Base-by-base conservation (phyloP, 2,113 vertebrate genomes). In the Columba livia region DNA sequence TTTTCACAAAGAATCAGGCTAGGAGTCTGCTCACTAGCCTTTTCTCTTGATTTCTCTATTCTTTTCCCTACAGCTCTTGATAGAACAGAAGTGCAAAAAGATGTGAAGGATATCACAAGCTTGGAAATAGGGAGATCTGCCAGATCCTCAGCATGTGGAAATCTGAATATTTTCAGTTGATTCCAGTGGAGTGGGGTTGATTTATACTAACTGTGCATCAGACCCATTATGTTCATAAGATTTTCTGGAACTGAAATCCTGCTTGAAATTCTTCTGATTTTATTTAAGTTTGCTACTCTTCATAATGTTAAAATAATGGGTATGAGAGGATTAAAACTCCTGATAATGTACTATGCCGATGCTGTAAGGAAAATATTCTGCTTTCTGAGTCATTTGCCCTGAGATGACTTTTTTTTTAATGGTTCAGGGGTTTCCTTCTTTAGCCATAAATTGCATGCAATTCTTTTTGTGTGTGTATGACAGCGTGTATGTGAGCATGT, bases 381-480 rank as follows among this genome's bases (percentile, higher is more conserved):
- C 85, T 96, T 94, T 94, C 95, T 97, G 97, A 96, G 58, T 96
- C 95, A 97, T 44, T 95, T 89, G 95, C 82, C 88, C 94, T 87
- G 81, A 85, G 87, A 81, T 94, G 89, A 79, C 94, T 96, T 96
- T 93, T 11, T 51, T 85, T 42, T 44, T 80, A 84, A 31, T 64
- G 64, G 91, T 64, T 82, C 53, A 87, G 91, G 74, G 96, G 94
- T 97, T 98, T 97, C 97, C 97, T 97, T 90, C 96, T 97, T 97
- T 97, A 82, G 82, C 96, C 96, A 95, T 97, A 98, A 98, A 98
- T 97, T 88, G 90, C 97, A 98, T 97, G 95, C 97, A 97, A 98
- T 98, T 56, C 60, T 95, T 47, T 88, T 4, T 78, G 56, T 91
- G 96, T 91, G 97, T 85, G 67, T 69, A 73, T 95, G 95, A 93